Evolutionary conservation across 2,888 invertebrate species (phyloP).

Genomic region (Tetramorium bicarinatum): DNA sequence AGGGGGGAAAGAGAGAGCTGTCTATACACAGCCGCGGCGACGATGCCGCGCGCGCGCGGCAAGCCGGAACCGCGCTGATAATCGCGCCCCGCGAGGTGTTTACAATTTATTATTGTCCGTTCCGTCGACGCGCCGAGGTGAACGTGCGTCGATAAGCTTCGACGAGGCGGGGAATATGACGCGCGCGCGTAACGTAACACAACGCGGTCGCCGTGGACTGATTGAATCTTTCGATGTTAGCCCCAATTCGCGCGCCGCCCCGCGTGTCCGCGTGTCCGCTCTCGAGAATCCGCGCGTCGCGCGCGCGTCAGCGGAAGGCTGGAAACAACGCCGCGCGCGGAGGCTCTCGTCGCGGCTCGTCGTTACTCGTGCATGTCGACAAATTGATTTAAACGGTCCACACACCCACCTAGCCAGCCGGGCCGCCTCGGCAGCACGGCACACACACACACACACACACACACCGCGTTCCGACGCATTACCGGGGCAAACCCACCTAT

Average conservation of each 20-base stretch:
- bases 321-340: constrained; percentile 44
- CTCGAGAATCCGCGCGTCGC: constrained; percentile 8
- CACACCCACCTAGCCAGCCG: constrained; percentile 68
- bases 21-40: constrained; percentile 61
- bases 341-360: constrained; percentile 40
- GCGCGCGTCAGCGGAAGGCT: constrained; percentile 52
- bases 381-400: constrained; percentile 76
- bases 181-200: not conserved
- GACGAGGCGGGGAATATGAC: not conserved
- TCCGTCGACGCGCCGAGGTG: not conserved
- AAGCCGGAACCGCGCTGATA: constrained; percentile 30
- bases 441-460: no score
- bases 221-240: not conserved
- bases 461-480: constrained; percentile 31
- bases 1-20: constrained; percentile 54
- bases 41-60: constrained; percentile 8
- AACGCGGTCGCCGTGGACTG: not conserved
- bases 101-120: constrained; percentile 34
- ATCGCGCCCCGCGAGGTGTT: constrained; percentile 34
- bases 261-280: not conserved
- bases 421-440: constrained; percentile 15
- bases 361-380: constrained; percentile 69
- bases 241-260: not conserved
- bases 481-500: constrained; percentile 28
- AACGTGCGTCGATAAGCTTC: constrained; percentile 16